Evolutionary conservation across 2,797 vertebrate species (phyloP).

Genomic region (Acipenser oxyrinchus): DNA sequence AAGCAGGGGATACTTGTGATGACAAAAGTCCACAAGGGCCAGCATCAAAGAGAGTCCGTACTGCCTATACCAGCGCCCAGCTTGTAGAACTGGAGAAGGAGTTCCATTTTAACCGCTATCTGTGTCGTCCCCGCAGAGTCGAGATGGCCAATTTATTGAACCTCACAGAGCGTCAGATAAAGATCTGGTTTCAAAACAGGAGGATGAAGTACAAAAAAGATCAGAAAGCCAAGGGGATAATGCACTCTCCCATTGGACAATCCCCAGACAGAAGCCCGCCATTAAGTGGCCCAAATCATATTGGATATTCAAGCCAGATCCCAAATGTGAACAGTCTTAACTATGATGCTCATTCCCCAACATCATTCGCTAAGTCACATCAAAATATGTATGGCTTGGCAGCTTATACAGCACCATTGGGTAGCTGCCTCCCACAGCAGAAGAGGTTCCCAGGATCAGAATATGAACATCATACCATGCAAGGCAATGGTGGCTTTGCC

Average conservation of each 20-base stretch:
- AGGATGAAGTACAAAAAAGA: conserved; percentile 99
- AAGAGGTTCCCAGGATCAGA: conserved; percentile 91
- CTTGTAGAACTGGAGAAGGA: conserved; percentile 97
- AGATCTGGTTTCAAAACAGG: conserved; percentile 99
- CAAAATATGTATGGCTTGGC: conserved; percentile 98
- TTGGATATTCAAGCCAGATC: conserved; percentile 89
- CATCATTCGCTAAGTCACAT: conserved; percentile 91
- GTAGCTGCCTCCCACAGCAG: conserved; percentile 94
- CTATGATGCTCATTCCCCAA: conserved; percentile 93
- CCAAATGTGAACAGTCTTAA: conserved; percentile 77
- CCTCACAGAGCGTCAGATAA: conserved; percentile 96
- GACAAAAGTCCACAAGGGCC: conserved; percentile 96
- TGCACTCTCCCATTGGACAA: conserved; percentile 92
- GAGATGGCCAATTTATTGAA: conserved; percentile 97
- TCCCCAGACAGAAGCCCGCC: conserved; percentile 94
- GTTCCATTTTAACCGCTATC: conserved; percentile 96
- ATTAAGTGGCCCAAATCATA: conserved; percentile 82
- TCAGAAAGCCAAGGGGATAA: conserved; percentile 97
- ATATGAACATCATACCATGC: conserved; percentile 94
- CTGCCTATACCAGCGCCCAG: conserved; percentile 94
- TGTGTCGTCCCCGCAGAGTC: conserved; percentile 91
- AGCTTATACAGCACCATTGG: conserved; percentile 93
- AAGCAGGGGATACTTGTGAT: conserved; percentile 84
- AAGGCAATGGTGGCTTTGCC: conserved; percentile 82
- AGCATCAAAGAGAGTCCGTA: conserved; percentile 92